Base-by-base conservation (phyloP, 2,888 invertebrate species). In the Zhengitettix transpicula region DNA sequence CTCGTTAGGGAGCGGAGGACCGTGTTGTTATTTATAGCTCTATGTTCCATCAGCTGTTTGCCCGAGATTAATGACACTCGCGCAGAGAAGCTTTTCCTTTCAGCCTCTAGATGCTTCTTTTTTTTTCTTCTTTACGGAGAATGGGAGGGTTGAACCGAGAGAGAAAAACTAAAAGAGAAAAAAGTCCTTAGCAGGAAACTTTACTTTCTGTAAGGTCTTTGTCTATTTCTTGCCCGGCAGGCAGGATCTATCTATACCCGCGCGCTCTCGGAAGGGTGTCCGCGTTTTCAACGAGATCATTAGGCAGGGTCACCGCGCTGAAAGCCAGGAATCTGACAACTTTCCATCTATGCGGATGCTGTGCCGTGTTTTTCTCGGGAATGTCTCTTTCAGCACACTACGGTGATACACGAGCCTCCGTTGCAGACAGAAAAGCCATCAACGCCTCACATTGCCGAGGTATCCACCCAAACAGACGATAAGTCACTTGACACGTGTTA, bases 1-100 rank as follows among this genome's bases (percentile, higher is more conserved):
- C 53, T 53, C 12, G 52, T 16, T 14, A 54, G 54, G 12, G 42
- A 42, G 42, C 44, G 10, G 58, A 12, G n/a, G 52, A 42, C 47
- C 42, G 57, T 42, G 51, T 51, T 40, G 62, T 62, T 62, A 64
- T 64, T 64, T 64, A 64, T 64, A 58, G 62, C 64, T 55, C 58
- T 60, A 59, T 61, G 61, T 62, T 63, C 61, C 60, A 63, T 64
- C 64, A 64, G 64, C 64, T 64, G 64, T 64, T 64, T 57, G 60
- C 63, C 53, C 58, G 60, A 64, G 64, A 64, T 64, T 64, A 64
- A 64, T 64, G 64, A 62, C 61, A 64, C 61, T 56, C 40, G 56
- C 56, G 56, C 52, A 59, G 57, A 59, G 56, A 56, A 47, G 53
- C 42, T 58, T 58, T 56, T 53, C 53, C 28, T 53, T 53, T 17